These are phyloP conservation scores for Pangasius mekongensis DNA, from an alignment of 2,797 vertebrate genomes.

Conservation along the genomic window DNA sequence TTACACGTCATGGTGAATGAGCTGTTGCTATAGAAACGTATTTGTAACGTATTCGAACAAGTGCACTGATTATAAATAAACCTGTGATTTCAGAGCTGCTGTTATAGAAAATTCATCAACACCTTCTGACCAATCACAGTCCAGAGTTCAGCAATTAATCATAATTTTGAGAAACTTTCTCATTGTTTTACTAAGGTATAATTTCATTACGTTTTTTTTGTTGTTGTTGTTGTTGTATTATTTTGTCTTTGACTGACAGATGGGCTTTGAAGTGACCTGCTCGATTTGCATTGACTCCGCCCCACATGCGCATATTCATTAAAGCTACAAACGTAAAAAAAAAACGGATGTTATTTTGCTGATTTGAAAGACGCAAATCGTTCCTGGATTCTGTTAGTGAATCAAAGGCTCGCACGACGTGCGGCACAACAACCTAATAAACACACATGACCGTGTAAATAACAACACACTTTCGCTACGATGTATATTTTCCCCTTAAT, in stretches of 20 bases:
- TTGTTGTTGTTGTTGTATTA: background rate
- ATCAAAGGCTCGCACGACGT: no score
- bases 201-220: background rate
- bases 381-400: background rate
- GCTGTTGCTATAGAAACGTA: background rate
- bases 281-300: background rate
- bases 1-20: background rate
- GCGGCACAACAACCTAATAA: background rate
- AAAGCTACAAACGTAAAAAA: background rate
- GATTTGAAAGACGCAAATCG: background rate
- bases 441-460: background rate
- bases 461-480: background rate
- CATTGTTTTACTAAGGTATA: background rate
- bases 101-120: background rate
- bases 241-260: background rate
- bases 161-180: background rate
- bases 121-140: background rate
- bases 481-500: conserved; percentile 35
- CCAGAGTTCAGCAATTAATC: background rate
- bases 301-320: background rate
- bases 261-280: background rate
- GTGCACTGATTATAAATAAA: background rate
- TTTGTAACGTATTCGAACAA: background rate
- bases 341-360: background rate
- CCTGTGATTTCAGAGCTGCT: background rate